Conservation (phyloP, 2,113 vertebrate species). For the Saguinus midas region DNA sequence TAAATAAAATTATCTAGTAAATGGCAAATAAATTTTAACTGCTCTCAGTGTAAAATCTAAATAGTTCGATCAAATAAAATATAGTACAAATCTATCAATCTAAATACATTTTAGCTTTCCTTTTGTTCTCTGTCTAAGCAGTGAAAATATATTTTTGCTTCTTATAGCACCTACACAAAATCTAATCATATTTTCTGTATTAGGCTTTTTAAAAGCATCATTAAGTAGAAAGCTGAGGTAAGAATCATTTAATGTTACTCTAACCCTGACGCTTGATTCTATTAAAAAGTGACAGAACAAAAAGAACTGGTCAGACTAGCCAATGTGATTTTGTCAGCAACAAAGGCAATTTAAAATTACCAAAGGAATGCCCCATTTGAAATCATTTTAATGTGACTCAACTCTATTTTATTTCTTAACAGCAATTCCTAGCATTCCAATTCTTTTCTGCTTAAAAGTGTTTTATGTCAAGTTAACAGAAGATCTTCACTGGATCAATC, state of each 20-base stretch:
- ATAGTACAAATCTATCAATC: not conserved
- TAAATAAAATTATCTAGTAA: not conserved
- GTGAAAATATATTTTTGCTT: not conserved
- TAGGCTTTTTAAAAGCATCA: slow-evolving; percentile 39
- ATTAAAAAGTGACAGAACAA: slow-evolving; percentile 19
- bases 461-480: slow-evolving; percentile 70
- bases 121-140: slow-evolving; percentile 20
- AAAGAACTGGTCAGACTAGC: not conserved
- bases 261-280: not conserved
- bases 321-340: slow-evolving; percentile 44
- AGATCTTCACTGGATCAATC: slow-evolving; percentile 69
- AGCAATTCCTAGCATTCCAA: slow-evolving; percentile 51
- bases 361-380: slow-evolving; percentile 28
- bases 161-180: slow-evolving; percentile 3
- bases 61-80: not conserved
- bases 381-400: slow-evolving; percentile 21
- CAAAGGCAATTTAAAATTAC: slow-evolving; percentile 51
- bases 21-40: slow-evolving; percentile 24
- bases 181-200: slow-evolving; percentile 16
- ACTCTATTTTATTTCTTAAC: slow-evolving; percentile 20
- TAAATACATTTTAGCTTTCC: not conserved
- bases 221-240: slow-evolving; percentile 43
- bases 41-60: not conserved
- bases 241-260: not conserved
- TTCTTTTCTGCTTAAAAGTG: slow-evolving; percentile 62